These are phyloP conservation scores for Takifugu ocellatus DNA, from an alignment of 2,797 vertebrate species.

Conservation along the genomic window DNA sequence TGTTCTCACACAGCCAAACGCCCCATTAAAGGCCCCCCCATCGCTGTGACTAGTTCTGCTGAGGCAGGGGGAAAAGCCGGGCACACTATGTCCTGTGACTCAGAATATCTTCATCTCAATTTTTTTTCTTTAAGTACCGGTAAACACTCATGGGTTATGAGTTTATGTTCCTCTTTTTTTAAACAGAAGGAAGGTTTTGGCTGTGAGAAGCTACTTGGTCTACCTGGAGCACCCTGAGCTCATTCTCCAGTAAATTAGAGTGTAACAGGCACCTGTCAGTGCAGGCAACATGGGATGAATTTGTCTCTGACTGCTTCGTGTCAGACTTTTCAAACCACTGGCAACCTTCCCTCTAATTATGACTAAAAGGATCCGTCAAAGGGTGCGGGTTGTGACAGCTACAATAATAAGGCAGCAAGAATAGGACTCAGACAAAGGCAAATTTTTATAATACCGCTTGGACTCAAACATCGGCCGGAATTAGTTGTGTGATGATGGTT, in stretches of 20 bases:
- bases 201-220: too few species aligned
- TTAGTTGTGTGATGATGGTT: slow-evolving; percentile 25
- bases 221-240: slow-evolving; percentile 11
- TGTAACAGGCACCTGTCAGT: slow-evolving; percentile 25
- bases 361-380: slow-evolving; percentile 50
- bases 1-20: slow-evolving; percentile 61
- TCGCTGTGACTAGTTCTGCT: slow-evolving; percentile 35
- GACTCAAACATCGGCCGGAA: slow-evolving; percentile 35
- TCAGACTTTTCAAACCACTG: slow-evolving; percentile 51
- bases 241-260: slow-evolving; percentile 1
- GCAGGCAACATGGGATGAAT: slow-evolving; percentile 51
- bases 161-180: too few species aligned
- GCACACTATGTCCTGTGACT: neutral
- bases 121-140: too few species aligned
- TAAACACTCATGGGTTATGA: too few species aligned
- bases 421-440: slow-evolving; percentile 7
- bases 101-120: neutral
- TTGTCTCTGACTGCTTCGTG: slow-evolving; percentile 62
- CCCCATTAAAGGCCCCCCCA: slow-evolving; percentile 40
- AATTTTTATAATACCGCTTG: slow-evolving; percentile 34
- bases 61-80: slow-evolving; percentile 5
- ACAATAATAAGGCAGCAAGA: slow-evolving; percentile 54
- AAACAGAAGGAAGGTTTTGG: too few species aligned
- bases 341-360: slow-evolving; percentile 60
- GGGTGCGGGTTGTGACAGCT: slow-evolving; percentile 55